These are phyloP conservation scores for Scolopax bukidnonensis DNA, from an alignment of 2,797 vertebrate genomes.

Conservation along the genomic window DNA sequence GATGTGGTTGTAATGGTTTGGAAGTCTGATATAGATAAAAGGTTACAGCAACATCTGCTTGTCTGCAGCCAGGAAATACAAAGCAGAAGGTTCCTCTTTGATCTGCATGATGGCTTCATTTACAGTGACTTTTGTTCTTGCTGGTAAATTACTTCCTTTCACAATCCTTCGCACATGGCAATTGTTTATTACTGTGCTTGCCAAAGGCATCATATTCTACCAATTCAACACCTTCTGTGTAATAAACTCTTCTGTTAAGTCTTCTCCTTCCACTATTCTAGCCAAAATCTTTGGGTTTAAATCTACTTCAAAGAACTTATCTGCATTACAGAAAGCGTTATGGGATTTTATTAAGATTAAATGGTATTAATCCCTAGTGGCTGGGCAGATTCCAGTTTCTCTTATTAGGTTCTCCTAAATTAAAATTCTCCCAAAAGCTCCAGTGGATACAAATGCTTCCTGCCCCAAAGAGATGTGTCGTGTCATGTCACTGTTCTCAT, in stretches of 20 bases:
- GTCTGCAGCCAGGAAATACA: neutral
- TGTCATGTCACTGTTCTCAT: neutral
- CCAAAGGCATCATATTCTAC: neutral
- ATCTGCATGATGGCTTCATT: neutral
- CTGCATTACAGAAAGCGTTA: neutral
- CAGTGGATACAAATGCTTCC: neutral
- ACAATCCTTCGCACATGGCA: neutral
- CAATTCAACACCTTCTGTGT: neutral
- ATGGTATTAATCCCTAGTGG: neutral
- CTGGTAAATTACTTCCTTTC: neutral
- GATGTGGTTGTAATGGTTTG: neutral
- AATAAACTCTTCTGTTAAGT: neutral
- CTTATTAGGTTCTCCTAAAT: neutral
- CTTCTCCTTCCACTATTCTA: neutral
- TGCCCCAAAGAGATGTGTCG: neutral
- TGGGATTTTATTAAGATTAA: neutral
- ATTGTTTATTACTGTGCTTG: neutral
- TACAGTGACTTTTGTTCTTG: neutral
- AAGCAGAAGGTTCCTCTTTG: neutral
- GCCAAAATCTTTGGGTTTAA: neutral
- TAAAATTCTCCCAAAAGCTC: neutral
- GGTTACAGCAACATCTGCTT: neutral
- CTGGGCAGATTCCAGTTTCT: conserved; percentile 2
- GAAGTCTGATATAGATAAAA: neutral
- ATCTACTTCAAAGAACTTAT: neutral